phyloP scores from a whole-genome alignment of 2,113 vertebrate genomes.

The Rafetus swinhoei region DNA sequence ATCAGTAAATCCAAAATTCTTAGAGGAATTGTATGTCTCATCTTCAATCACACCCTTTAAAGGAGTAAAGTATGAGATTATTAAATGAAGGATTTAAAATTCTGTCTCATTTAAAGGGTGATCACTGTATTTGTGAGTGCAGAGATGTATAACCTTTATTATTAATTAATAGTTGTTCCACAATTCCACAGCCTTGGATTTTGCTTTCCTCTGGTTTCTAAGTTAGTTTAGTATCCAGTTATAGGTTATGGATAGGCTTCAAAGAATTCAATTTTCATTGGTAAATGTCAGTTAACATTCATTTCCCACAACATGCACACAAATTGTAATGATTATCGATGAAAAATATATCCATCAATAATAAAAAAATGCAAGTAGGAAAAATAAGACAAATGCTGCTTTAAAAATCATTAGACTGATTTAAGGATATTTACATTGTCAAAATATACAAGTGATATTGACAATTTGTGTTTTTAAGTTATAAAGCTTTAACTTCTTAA shows the following conservation, averaged over 20 bases:
- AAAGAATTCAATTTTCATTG: not conserved
- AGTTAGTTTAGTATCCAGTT: not conserved
- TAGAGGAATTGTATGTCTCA: not conserved
- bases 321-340: too few species aligned
- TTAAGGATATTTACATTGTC: not conserved
- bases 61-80: not conserved
- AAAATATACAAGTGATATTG: not conserved
- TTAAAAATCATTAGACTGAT: not conserved
- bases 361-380: not conserved
- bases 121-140: not conserved
- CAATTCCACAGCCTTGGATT: not conserved
- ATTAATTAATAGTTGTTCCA: not conserved
- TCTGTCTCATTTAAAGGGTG: not conserved
- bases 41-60: not conserved
- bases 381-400: not conserved
- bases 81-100: not conserved
- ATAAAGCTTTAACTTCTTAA: not conserved
- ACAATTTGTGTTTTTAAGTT: not conserved
- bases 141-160: not conserved
- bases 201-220: not conserved
- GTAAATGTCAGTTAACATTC: not conserved
- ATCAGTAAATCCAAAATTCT: not conserved
- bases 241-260: not conserved
- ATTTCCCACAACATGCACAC: too few species aligned
- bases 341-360: not conserved